These are phyloP conservation scores for Micronycteris hirsuta DNA, from an alignment of 2,113 vertebrate species.

Conservation along the genomic window DNA sequence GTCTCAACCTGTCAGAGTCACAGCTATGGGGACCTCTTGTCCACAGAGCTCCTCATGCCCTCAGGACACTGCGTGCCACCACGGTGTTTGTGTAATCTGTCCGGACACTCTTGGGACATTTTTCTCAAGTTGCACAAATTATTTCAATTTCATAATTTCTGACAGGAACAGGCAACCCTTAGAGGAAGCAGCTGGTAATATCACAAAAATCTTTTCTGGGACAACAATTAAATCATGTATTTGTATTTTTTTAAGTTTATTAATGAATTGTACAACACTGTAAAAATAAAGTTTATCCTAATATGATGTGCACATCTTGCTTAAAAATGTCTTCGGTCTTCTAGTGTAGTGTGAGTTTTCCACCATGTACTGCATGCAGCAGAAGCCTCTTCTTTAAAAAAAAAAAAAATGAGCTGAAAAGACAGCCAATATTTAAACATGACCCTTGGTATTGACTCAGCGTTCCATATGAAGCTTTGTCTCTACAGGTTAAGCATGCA, in stretches of 20 bases:
- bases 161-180: constrained; percentile 48
- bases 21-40: not conserved
- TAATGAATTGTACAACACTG: constrained; percentile 84
- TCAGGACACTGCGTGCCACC: not conserved
- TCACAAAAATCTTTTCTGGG: constrained; percentile 83
- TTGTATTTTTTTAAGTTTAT: constrained; percentile 85
- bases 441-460: constrained; percentile 79
- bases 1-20: constrained; percentile 25
- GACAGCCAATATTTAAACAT: constrained; percentile 82
- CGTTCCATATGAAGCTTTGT: constrained; percentile 84
- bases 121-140: constrained; percentile 40
- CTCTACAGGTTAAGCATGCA: constrained; percentile 88
- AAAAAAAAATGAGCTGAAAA: constrained; percentile 85
- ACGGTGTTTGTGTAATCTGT: constrained; percentile 30
- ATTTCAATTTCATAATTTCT: not conserved
- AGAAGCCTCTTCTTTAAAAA: constrained; percentile 86
- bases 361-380: constrained; percentile 87
- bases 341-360: constrained; percentile 78
- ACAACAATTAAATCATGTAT: constrained; percentile 79
- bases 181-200: constrained; percentile 50
- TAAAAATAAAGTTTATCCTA: constrained; percentile 83
- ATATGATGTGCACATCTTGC: constrained; percentile 84
- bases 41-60: not conserved
- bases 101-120: not conserved
- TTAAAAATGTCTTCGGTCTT: constrained; percentile 79